Conservation (phyloP, 23 tunicate species). For the Halocynthia aurantium region DNA sequence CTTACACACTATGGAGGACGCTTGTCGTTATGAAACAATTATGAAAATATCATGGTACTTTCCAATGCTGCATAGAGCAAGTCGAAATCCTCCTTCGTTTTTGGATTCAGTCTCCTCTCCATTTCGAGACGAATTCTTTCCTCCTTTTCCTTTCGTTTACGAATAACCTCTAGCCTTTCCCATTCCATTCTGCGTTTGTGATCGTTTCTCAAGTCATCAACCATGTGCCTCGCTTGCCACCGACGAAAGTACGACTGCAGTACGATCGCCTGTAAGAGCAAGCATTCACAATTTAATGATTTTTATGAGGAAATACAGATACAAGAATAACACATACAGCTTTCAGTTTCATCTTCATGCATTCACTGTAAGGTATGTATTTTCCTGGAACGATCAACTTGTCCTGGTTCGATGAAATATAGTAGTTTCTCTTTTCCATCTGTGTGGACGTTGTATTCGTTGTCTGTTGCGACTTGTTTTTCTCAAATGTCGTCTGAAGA, state of each 20-base stretch:
- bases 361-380: constrained; percentile 47
- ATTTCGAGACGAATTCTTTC: constrained; percentile 52
- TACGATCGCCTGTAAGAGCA: constrained; percentile 59
- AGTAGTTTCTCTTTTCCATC: constrained; percentile 59
- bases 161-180: constrained; percentile 52
- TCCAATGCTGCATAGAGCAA: constrained; percentile 83
- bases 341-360: constrained; percentile 35
- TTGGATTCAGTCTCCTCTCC: constrained; percentile 76
- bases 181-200: constrained; percentile 52
- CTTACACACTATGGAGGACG: no score
- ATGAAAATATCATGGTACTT: constrained; percentile 22
- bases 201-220: constrained; percentile 52
- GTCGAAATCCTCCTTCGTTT: constrained; percentile 79
- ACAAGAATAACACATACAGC: constrained; percentile 42
- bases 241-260: constrained; percentile 81
- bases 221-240: constrained; percentile 62
- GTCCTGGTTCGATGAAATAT: constrained; percentile 63
- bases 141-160: constrained; percentile 60
- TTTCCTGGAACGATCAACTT: constrained; percentile 44
- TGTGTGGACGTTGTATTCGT: constrained; percentile 84
- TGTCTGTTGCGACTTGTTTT: constrained; percentile 72
- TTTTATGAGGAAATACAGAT: not conserved
- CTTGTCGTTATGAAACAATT: no score
- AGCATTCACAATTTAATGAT: not conserved
- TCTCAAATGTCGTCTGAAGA: constrained; percentile 64